These are phyloP conservation scores for Mormyrops boulengeri DNA, from an alignment of 2,797 vertebrate species.

Conservation along the genomic window DNA sequence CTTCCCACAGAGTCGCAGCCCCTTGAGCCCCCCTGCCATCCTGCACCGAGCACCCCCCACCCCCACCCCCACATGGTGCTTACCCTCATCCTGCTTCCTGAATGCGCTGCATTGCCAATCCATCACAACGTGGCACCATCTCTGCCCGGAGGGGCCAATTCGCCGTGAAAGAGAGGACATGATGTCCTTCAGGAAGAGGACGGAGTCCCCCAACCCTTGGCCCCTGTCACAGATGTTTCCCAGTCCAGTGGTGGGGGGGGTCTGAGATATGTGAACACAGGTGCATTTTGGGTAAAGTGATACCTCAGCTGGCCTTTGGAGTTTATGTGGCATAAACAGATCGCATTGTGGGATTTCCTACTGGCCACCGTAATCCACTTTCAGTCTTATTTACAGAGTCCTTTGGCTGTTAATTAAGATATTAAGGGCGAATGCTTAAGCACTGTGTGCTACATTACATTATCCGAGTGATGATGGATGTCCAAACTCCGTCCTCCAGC, in stretches of 20 bases:
- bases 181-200: conserved; percentile 6
- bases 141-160: neutral
- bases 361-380: neutral
- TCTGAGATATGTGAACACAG: neutral
- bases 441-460: conserved; percentile 3
- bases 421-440: conserved; percentile 13
- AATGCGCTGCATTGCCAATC: neutral
- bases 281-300: neutral
- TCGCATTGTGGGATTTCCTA: neutral
- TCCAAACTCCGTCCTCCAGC: neutral
- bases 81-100: conserved; percentile 8
- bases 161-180: neutral
- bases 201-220: neutral
- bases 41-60: neutral
- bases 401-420: conserved; percentile 18
- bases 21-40: neutral
- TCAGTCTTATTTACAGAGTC: neutral
- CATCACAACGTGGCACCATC: conserved; percentile 11
- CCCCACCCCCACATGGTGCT: neutral
- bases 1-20: neutral
- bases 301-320: neutral
- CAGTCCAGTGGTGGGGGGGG: neutral
- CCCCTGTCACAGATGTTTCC: neutral
- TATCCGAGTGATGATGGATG: neutral
- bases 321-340: neutral